phyloP scores from a whole-genome alignment of 2,797 vertebrate species.

The Anguilla obscura region DNA sequence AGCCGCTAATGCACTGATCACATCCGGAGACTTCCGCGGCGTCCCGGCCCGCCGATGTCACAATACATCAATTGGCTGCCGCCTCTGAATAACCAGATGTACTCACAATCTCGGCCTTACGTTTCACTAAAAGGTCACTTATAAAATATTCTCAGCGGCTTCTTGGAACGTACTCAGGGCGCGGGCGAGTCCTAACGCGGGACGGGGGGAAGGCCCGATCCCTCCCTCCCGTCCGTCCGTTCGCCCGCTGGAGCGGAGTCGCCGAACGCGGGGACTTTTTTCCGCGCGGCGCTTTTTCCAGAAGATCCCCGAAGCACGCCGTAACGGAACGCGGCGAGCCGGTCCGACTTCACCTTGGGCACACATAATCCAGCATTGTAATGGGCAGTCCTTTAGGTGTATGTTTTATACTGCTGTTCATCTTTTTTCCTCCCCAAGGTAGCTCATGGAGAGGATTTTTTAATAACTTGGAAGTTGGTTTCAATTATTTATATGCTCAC shows the following conservation, averaged over 20 bases:
- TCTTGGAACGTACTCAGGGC: slow-evolving; percentile 25
- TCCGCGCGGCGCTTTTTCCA: neutral
- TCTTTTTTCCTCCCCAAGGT: slow-evolving; percentile 30
- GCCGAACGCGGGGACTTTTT: neutral
- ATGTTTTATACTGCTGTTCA: slow-evolving; percentile 28
- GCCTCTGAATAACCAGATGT: slow-evolving; percentile 19
- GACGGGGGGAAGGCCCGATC: slow-evolving; percentile 2
- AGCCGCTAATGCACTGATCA: neutral
- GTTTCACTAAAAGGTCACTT: slow-evolving; percentile 44
- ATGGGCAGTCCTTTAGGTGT: slow-evolving; percentile 27
- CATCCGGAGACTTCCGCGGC: neutral
- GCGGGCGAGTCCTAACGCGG: slow-evolving; percentile 14
- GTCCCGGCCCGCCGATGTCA: neutral
- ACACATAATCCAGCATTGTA: slow-evolving; percentile 2
- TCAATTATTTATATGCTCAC: slow-evolving; percentile 70
- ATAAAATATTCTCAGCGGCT: slow-evolving; percentile 44
- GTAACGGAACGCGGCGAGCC: neutral
- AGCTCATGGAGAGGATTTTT: slow-evolving; percentile 43
- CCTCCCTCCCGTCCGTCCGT: slow-evolving; percentile 7
- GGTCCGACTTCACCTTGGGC: neutral
- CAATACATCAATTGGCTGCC: neutral
- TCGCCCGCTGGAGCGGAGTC: slow-evolving; percentile 23
- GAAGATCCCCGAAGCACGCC: neutral
- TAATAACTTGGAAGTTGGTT: slow-evolving; percentile 61
- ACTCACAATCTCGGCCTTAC: slow-evolving; percentile 34